Evolutionary conservation across 2,888 invertebrate species (phyloP).

Genomic region (Dolichomitus sp.): DNA sequence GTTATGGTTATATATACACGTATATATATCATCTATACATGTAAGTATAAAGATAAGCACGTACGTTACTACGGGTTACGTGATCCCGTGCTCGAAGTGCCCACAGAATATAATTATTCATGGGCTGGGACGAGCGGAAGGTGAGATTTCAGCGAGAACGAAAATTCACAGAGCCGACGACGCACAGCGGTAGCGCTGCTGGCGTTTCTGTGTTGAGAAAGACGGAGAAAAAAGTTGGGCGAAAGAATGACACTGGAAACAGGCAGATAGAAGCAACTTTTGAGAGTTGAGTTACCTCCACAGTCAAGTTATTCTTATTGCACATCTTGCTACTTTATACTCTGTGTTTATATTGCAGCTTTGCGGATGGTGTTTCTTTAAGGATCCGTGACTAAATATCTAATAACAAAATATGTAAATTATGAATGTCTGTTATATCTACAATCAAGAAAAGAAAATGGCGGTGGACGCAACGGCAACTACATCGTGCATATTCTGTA

Average conservation of each 20-base stretch:
- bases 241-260: constrained; percentile 10
- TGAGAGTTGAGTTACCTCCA: not conserved
- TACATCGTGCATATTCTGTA: too few species aligned
- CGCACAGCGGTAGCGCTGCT: not conserved
- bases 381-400: too few species aligned
- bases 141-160: constrained; percentile 44
- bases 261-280: not conserved
- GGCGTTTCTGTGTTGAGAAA: not conserved
- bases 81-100: constrained; percentile 37
- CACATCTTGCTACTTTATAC: not conserved
- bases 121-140: constrained; percentile 58
- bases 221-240: constrained; percentile 14
- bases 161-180: constrained; percentile 20
- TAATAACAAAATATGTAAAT: too few species aligned
- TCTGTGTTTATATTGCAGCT: not conserved
- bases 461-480: too few species aligned
- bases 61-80: constrained; percentile 65
- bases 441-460: too few species aligned
- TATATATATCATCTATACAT: constrained; percentile 17
- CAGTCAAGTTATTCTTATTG: constrained; percentile 1
- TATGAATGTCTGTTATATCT: too few species aligned
- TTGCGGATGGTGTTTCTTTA: too few species aligned
- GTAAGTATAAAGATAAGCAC: constrained; percentile 64
- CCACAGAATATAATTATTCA: constrained; percentile 62
- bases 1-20: constrained; percentile 3